Base-by-base conservation (phyloP, 2,113 vertebrate genomes). In the Mungos mungo region DNA sequence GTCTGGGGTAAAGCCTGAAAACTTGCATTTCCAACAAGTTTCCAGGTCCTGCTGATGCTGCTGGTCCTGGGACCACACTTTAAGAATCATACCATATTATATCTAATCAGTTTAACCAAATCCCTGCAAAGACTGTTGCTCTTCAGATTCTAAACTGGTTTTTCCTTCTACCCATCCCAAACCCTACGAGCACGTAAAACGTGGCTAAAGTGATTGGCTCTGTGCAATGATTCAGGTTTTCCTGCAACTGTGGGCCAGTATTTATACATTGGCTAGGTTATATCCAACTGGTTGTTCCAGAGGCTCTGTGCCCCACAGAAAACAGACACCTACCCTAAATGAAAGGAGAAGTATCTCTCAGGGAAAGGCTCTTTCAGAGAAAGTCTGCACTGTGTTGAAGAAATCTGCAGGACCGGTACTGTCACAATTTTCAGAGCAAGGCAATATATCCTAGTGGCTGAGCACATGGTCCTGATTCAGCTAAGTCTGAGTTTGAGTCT, bases 141-240 rank as follows among this genome's bases (percentile, higher is more conserved):
- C 52, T 93, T 80, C 79, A 83, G 19, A 87, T 35, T 88, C 33
- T 60, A 33, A 83, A 54, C 33, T 83, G 54, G 23, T 80, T 83
- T 96, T 89, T 92, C 54, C 79, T 76, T 45, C 29, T 57, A 12
- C n/a, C 33, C n/a, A 89, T 57, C 23, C 92, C 74, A 90, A 95
- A 54, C 35, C 45, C 85, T 72, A n/a, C 9, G 33, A 63, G 45
- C 76, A 93, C 82, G 8, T 54, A 41, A 90, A 88, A 95, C 9
- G 38, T 66, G 38, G 38, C 80, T 85, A 27, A 83, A 71, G 21
- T 35, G 54, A 69, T 29, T 52, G 63, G 21, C 65, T 81, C 82
- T 76, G 66, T n/a, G 38, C 38, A 60, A 27, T 82, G 80, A 90
- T 35, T 95, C 76, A 92, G 35, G 41, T 68, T 97, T 92, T 92